Base-by-base conservation (phyloP, 2,888 invertebrate species). In the Archips crataeganus region DNA sequence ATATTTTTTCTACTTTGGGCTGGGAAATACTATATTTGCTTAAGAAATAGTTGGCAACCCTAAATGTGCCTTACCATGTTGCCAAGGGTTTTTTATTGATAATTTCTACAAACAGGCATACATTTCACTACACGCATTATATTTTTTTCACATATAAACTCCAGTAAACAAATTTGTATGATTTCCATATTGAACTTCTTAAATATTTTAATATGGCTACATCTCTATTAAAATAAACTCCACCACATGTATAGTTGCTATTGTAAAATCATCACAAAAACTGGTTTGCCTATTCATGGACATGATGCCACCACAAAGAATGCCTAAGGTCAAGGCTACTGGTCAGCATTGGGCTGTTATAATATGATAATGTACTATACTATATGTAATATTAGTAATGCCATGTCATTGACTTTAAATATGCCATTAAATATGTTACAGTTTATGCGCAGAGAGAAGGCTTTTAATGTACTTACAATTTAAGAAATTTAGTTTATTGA, bases 311-410 rank as follows among this genome's bases (percentile, higher is more conserved):
- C 76, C 74, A 78, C 74, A 79, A 76, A 84, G 84, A 87, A 87
- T 84, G 82, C 77, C 83, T 82, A 76, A 78, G 86, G 85, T 88
- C 88, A 89, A 76, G 88, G 87, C 32, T 5, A 65, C 39, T 60
- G 71, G 61, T 64, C 68, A 73, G 49, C 45, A 49, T 60, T 45
- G 47, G 49, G 45, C 47, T 67, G 63, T 49, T 64, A 59, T 64
- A 68, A 68, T 73, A 59, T 59, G n/a, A 69, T 73, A 69, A 68
- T 73, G 68, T 73, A 64, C 51, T 9, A 23, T 23, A 54, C 47
- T 67, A 47, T 67, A 32, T 62, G 57, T 49, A 36, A 47, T 57
- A 42, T n/a, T 11, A 32, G 13, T 36, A 47, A 36, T 10, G 54
- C 15, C 54, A 57, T 63, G 63, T 63, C 68, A 73, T 72, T 72